phyloP scores from a whole-genome alignment of 1,140 invertebrate genomes.

The Hypothenemus hampei region DNA sequence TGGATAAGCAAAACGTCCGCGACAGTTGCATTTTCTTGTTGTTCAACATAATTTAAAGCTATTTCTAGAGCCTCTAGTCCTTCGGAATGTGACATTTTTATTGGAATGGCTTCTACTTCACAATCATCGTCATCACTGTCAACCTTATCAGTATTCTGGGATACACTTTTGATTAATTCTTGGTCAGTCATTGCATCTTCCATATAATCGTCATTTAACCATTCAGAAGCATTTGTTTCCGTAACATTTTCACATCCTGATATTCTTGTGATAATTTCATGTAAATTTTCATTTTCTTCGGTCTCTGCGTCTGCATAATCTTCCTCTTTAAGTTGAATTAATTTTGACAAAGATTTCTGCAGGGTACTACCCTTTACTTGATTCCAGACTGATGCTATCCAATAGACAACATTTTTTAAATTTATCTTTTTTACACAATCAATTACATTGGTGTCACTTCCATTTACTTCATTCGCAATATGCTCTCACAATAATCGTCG shows the following conservation, averaged over 20 bases:
- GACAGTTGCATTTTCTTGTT: not conserved
- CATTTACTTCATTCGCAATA: slow-evolving; percentile 1
- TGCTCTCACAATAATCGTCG: slow-evolving; percentile 6
- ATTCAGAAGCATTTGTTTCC: slow-evolving; percentile 4
- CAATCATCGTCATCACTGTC: slow-evolving; percentile 3
- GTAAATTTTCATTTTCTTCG: not conserved
- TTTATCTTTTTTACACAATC: not conserved
- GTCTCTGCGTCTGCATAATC: not conserved
- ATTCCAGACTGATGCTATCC: not conserved
- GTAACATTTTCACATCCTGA: slow-evolving; percentile 1
- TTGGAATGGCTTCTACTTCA: not conserved
- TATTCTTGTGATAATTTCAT: not conserved
- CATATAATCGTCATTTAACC: slow-evolving; percentile 3
- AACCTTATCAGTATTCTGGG: not conserved
- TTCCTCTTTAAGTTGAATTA: not conserved
- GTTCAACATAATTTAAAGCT: not conserved
- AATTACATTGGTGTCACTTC: not conserved
- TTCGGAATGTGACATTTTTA: not conserved
- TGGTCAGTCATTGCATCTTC: slow-evolving; percentile 4
- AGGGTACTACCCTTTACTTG: not conserved
- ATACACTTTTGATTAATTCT: slow-evolving; percentile 4
- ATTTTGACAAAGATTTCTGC: not conserved
- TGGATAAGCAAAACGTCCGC: not conserved
- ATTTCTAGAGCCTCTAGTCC: not conserved
- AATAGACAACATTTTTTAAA: not conserved